Evolutionary conservation across 2,888 invertebrate species (phyloP), one percentile per base, ranked within the genome.

Genomic region (Eurytoma adleriae): DNA sequence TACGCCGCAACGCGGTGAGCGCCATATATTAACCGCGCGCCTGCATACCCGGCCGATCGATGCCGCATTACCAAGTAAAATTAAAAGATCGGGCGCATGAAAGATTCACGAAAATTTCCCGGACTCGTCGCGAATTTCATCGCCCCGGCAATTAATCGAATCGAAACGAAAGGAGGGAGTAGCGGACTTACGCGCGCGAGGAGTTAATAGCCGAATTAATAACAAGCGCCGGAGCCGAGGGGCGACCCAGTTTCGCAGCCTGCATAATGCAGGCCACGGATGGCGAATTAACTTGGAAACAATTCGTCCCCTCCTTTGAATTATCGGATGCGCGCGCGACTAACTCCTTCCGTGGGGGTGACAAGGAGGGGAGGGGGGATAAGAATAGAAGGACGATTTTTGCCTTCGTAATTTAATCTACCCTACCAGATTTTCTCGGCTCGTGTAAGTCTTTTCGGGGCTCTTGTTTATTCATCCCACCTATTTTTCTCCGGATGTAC

Each of bases 201-300:
- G 27, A 78, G 67, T 66, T 79, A 56, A 73, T 71, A 40, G 57
- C 18, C 70, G 70, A 74, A 62, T 79, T 69, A 66, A 79, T 66
- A 66, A 79, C 66, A 40, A 75, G 64, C 64, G 30, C 18, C 18
- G 40, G 64, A 27, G 30, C 18, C 18, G 40, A 7, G 40, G 40
- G 40, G 40, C 62, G 73, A 73, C 78, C 78, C 40, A 79, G 61
- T 69, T 79, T 30, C 40, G 16, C 50, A 1, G 20, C 2, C 14
- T 73, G 30, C 27, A 68, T 69, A 77, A 77, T 70, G 64, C 52
- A 48, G 18, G 57, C 59, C 57, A 68, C 54, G 10, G 30, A 0
- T 13, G 24, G 67, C 59, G 57, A 50, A 61, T 70, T 79, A 50
- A 52, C 70, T 75, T 56, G 56, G 67, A 62, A 78, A 62, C 68